Conservation (phyloP, 2,113 vertebrate genomes). For the Eubucco bourcierii region DNA sequence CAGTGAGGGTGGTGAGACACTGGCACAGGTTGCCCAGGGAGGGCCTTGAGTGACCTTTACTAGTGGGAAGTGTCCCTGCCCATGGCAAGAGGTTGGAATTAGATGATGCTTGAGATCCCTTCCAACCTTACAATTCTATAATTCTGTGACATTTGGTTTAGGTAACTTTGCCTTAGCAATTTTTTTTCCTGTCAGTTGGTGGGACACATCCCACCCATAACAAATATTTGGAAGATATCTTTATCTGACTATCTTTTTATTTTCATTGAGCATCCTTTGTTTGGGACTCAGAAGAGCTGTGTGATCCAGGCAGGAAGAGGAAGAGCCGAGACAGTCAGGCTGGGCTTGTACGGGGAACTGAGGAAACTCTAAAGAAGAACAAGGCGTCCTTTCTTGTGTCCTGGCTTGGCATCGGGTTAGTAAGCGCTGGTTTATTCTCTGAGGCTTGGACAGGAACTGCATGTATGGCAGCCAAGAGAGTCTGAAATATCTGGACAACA, state of each 20-base stretch:
- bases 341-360: neutral
- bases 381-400: neutral
- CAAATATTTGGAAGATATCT: slow-evolving; percentile 39
- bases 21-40: too few relatives aligned
- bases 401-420: neutral
- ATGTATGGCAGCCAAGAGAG: neutral
- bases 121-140: too few relatives aligned
- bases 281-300: neutral
- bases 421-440: neutral
- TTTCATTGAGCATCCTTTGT: slow-evolving; percentile 41
- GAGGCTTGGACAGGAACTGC: slow-evolving; percentile 11
- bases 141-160: neutral
- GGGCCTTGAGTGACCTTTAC: too few relatives aligned
- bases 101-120: too few relatives aligned
- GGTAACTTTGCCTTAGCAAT: neutral
- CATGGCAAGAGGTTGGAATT: too few relatives aligned
- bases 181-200: neutral
- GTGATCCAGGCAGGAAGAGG: slow-evolving; percentile 28
- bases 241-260: neutral
- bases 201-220: neutral
- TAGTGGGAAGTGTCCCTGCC: too few relatives aligned
- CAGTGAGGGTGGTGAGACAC: too few relatives aligned
- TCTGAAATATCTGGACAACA: slow-evolving; percentile 12
- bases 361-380: slow-evolving; percentile 41
- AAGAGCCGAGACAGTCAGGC: neutral